These are phyloP conservation scores for Tenthredo notha DNA, from an alignment of 2,888 invertebrate species.

Conservation along the genomic window DNA sequence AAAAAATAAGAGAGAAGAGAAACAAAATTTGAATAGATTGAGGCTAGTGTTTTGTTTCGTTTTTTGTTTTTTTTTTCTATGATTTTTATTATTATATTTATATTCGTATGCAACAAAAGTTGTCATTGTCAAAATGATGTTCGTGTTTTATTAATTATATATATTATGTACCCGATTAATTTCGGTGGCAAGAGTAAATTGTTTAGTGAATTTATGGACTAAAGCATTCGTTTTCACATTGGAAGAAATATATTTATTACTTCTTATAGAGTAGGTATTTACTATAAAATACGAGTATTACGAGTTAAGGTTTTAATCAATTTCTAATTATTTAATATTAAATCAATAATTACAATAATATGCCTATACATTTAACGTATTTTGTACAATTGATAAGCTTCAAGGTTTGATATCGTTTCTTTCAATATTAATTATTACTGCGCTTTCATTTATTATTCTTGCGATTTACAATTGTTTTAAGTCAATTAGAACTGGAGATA, in stretches of 20 bases:
- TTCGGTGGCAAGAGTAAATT: neutral
- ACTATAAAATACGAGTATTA: slow-evolving; percentile 72
- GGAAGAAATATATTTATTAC: slow-evolving; percentile 55
- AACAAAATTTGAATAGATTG: neutral
- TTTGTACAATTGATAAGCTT: slow-evolving; percentile 75
- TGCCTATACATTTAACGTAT: slow-evolving; percentile 72
- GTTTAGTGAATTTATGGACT: neutral
- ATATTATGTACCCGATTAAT: neutral
- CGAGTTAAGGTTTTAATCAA: slow-evolving; percentile 63
- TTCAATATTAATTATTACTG: slow-evolving; percentile 60
- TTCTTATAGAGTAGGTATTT: slow-evolving; percentile 54
- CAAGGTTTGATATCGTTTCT: slow-evolving; percentile 67
- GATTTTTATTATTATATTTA: neutral
- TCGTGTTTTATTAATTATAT: neutral
- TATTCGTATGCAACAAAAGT: neutral
- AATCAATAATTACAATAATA: slow-evolving; percentile 68
- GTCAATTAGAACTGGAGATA: slow-evolving; percentile 27
- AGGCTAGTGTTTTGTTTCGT: neutral
- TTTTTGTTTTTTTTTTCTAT: neutral
- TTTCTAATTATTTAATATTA: slow-evolving; percentile 65
- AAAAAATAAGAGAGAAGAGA: neutral
- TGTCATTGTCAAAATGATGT: slow-evolving; percentile 1
- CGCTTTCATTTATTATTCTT: slow-evolving; percentile 57
- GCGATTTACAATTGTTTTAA: slow-evolving; percentile 60
- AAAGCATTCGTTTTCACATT: slow-evolving; percentile 61